Percentiles rank a stretch among this genome's conserved stretches.
phyloP scores from a whole-genome alignment of 2,113 vertebrate genomes.

The Maccullochella peelii region DNA sequence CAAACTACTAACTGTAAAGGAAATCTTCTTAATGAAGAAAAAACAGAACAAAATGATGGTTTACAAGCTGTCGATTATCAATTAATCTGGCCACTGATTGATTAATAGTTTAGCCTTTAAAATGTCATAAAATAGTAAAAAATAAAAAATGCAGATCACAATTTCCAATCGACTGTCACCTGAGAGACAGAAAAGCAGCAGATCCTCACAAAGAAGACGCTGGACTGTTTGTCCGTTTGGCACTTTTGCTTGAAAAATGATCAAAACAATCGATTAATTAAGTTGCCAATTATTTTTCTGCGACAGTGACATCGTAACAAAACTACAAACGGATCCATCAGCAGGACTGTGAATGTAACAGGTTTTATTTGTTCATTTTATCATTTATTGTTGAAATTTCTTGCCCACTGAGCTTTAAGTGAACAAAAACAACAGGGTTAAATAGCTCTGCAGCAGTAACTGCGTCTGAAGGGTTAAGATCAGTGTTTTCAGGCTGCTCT shows the following conservation, averaged over 20 bases:
- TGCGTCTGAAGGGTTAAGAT: neutral
- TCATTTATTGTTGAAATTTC: neutral
- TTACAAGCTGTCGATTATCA: no score
- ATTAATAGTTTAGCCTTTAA: neutral
- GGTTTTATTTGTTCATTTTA: neutral
- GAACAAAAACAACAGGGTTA: neutral
- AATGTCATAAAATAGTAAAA: neutral
- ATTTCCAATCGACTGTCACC: neutral
- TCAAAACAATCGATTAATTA: neutral
- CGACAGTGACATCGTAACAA: neutral
- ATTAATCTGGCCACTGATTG: neutral
- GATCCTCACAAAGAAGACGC: neutral
- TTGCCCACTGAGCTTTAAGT: neutral
- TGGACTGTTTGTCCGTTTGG: neutral
- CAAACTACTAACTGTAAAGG: no score
- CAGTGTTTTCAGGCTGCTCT: slow-evolving; percentile 21
- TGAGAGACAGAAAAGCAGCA: neutral
- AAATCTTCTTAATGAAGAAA: no score
- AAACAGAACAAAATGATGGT: no score
- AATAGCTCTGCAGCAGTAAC: neutral
- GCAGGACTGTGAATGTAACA: neutral
- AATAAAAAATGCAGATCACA: no score
- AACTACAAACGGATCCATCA: neutral
- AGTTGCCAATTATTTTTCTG: no score
- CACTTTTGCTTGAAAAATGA: neutral